These are phyloP conservation scores for Germaria angustata DNA, from an alignment of 2,888 invertebrate species.

Conservation along the genomic window DNA sequence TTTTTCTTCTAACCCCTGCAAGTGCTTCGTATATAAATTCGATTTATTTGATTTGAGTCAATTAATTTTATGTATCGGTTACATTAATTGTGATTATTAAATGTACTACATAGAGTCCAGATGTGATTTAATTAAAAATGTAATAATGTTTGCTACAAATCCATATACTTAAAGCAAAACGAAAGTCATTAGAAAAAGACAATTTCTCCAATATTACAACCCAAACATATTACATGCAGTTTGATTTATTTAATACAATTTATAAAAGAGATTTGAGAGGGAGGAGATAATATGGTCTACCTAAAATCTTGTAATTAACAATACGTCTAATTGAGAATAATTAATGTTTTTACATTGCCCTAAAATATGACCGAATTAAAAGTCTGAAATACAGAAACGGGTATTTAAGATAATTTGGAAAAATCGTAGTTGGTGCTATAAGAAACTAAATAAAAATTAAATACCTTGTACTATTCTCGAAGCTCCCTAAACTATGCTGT, in stretches of 20 bases:
- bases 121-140: not conserved
- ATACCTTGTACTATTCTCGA: too few species aligned
- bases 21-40: not conserved
- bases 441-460: too few species aligned
- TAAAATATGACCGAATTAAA: not conserved
- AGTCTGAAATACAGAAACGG: too few species aligned
- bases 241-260: slow-evolving; percentile 13
- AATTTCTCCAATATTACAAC: not conserved
- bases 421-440: too few species aligned
- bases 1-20: not conserved
- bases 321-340: slow-evolving; percentile 6
- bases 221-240: not conserved
- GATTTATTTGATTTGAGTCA: too few species aligned
- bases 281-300: not conserved
- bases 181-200: not conserved
- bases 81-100: slow-evolving; percentile 27
- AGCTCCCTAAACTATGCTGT: too few species aligned
- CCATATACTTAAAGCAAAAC: not conserved
- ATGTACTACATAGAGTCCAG: not conserved
- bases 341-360: slow-evolving; percentile 10
- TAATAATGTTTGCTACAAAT: slow-evolving; percentile 34
- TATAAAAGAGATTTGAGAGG: not conserved
- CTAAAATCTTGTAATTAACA: not conserved
- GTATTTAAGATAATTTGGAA: too few species aligned
- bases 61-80: not conserved